Base-by-base conservation (phyloP, 2,797 vertebrate species). In the Intellagama lesueurii region DNA sequence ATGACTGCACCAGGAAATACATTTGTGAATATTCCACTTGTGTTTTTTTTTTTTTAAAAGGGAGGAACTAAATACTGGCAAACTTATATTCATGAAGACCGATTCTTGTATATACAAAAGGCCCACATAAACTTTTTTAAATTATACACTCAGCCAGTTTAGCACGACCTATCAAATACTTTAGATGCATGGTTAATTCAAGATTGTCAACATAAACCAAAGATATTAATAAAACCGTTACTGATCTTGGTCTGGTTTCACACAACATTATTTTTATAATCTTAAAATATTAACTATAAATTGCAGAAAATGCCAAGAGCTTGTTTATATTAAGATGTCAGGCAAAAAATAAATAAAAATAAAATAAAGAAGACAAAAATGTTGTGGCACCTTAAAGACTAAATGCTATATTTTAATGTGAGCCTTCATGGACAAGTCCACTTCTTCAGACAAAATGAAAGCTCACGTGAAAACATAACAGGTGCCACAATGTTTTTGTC, bases 1-100 rank as follows among this genome's bases (percentile, higher is more conserved):
- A 92, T 70, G 90, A 84, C 92, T 95, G 78, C 89, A 95, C 70
- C 56, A 86, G 85, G 49, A 96, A 95, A 94, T 90, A 17, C 24
- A 91, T 88, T 90, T 92, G 81, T 0, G 3, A 90, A 89, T 44
- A 32, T 40, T 73, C 0, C 64, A 22, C 77, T 70, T 64, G 52
- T 52, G 8, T 52, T 47, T 11, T 60, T 73, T 35, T 52, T 72
- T 76, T 85, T 69, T 17, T 30, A 75, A 88, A 83, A 89, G n/a
- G 40, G 81, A 75, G 5, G 64, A 85, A 77, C 66, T 77, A 85
- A 16, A 76, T 89, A 90, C 81, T 88, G 35, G 49, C 83, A 82
- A 86, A 70, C 30, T 24, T 64, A 70, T 32, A 66, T 49, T 83
- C 32, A 88, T 7, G 30, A 72, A 64, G 40, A 49, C 35, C 79